Evolutionary conservation across 92 coral and sea anemone species (phyloP).

Genomic region (Phenganax marumi): DNA sequence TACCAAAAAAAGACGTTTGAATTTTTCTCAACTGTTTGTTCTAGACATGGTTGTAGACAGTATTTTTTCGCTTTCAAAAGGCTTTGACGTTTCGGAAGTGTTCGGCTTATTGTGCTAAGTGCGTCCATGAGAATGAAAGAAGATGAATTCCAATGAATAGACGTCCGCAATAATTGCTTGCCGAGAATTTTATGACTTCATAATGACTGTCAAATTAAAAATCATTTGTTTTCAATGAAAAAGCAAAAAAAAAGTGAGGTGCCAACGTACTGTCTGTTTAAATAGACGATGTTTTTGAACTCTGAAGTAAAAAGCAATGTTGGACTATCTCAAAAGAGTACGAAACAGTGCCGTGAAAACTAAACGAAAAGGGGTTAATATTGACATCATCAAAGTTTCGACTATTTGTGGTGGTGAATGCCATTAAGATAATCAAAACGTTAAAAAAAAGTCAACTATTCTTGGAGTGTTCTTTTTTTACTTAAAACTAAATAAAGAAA

Average conservation of each 20-base stretch:
- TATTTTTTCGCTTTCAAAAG: neutral
- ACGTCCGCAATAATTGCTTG: conserved; percentile 9
- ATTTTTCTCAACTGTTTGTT: neutral
- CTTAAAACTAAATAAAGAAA: too few species aligned
- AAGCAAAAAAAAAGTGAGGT: neutral
- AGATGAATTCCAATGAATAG: conserved; percentile 40
- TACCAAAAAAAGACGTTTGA: neutral
- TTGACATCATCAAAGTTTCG: too few species aligned
- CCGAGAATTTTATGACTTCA: neutral
- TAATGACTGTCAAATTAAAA: neutral
- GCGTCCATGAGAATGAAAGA: conserved; percentile 80
- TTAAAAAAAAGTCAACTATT: too few species aligned
- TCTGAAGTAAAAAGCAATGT: too few species aligned
- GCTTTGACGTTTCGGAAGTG: conserved; percentile 25
- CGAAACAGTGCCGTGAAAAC: too few species aligned
- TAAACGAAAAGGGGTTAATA: too few species aligned
- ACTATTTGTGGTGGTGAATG: too few species aligned
- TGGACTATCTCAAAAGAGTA: too few species aligned
- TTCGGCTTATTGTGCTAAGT: conserved; percentile 76
- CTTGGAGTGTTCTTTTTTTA: too few species aligned
- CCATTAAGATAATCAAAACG: too few species aligned
- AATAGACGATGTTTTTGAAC: too few species aligned
- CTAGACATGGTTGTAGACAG: neutral
- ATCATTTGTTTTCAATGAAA: conserved; percentile 6
- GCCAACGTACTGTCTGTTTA: too few species aligned